Evolutionary conservation across 2,888 invertebrate species (phyloP).

Genomic region (Odontothrips loti): DNA sequence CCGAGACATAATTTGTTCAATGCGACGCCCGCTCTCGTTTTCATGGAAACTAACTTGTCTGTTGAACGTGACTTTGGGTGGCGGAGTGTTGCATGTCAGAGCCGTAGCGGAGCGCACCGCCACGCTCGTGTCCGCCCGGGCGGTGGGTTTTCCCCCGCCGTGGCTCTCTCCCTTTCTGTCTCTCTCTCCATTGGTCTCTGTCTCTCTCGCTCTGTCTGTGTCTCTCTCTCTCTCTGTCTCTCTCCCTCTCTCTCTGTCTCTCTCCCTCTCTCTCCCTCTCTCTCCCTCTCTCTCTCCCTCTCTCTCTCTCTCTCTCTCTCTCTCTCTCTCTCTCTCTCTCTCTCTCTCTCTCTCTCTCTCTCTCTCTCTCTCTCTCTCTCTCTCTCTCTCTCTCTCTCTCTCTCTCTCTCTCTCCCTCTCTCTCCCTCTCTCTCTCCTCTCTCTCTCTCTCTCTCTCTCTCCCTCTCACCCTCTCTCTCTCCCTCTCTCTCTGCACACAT

Average conservation of each 20-base stretch:
- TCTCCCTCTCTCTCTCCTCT: not conserved
- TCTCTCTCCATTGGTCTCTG: constrained; percentile 25
- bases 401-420: constrained; percentile 1
- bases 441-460: not conserved
- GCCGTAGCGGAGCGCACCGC: no score
- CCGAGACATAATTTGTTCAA: no score
- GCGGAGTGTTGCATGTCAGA: no score
- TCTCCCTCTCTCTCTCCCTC: not conserved
- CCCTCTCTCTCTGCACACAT: no score
- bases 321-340: not conserved
- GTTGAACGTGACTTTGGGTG: no score
- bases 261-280: constrained; percentile 26
- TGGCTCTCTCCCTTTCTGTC: constrained; percentile 19
- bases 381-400: constrained; percentile 6
- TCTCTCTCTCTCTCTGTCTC: constrained; percentile 29
- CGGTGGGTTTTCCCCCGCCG: not conserved
- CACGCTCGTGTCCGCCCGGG: not conserved
- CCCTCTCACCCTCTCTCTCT: constrained; percentile 20
- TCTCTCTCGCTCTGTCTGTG: constrained; percentile 26
- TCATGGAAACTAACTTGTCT: no score
- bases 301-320: constrained; percentile 15
- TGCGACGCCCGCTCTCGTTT: no score
- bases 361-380: not conserved
- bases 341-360: not conserved
- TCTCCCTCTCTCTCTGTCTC: constrained; percentile 27